A percentile compares a stretch with the other conserved stretches of the same genome.
Evolutionary conservation across 2,888 invertebrate species (phyloP).

Genomic region (Petrolisthes manimaculis): DNA sequence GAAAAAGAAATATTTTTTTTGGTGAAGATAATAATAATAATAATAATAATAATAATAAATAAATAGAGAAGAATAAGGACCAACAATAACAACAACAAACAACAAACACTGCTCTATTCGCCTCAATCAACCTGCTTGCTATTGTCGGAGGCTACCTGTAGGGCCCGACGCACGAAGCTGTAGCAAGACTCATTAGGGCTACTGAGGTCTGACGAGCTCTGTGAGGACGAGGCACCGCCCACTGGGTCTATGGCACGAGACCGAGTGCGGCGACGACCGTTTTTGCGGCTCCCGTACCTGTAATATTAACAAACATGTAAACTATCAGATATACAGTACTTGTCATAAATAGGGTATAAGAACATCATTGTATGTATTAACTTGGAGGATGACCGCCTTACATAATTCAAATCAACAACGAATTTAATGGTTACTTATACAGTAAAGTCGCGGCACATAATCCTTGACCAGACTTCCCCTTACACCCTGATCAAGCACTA

Average conservation of each 20-base stretch:
- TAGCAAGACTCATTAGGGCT: conserved; percentile 95
- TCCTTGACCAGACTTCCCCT: too few species aligned
- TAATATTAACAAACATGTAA: neutral
- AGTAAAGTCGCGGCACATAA: too few species aligned
- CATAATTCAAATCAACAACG: too few species aligned
- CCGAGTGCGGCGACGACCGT: conserved; percentile 73
- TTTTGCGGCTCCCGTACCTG: conserved; percentile 72
- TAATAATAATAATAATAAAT: neutral
- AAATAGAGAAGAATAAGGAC: neutral
- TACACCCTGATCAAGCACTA: too few species aligned
- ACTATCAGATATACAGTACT: too few species aligned
- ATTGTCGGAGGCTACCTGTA: conserved; percentile 74
- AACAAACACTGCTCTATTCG: conserved; percentile 61
- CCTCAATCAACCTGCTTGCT: conserved; percentile 63
- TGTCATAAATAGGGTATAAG: too few species aligned
- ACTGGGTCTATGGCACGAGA: conserved; percentile 78
- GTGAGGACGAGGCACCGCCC: conserved; percentile 70
- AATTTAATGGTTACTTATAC: too few species aligned
- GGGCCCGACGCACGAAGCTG: conserved; percentile 89
- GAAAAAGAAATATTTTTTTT: neutral
- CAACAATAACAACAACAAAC: neutral
- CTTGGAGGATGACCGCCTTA: too few species aligned
- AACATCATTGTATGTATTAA: too few species aligned
- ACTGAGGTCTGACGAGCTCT: conserved; percentile 88
- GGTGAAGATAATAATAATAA: conserved; percentile 3